Conservation (phyloP, 2,888 invertebrate species). For the Augochlorella aurata region DNA sequence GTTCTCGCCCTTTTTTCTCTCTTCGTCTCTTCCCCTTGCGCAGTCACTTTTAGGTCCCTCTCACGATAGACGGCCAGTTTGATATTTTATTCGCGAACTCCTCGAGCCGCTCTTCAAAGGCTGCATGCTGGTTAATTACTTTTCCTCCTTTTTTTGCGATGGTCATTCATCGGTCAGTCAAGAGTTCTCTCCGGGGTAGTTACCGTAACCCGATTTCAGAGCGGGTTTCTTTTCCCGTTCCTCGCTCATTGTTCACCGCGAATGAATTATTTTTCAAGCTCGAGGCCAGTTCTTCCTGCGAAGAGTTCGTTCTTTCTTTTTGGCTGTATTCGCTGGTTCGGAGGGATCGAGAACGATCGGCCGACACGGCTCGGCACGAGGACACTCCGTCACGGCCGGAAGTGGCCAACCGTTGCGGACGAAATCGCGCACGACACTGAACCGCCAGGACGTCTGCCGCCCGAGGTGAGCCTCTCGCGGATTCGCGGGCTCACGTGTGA, state of each 20-base stretch:
- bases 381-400: constrained; percentile 46
- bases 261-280: background rate
- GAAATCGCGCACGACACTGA: constrained; percentile 80
- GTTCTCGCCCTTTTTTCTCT: background rate
- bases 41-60: background rate
- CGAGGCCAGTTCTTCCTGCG: background rate
- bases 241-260: constrained; percentile 26
- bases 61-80: background rate
- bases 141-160: background rate
- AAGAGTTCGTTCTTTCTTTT: background rate
- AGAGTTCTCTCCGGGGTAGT: background rate
- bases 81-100: constrained; percentile 13
- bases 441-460: constrained; percentile 74
- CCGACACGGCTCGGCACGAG: background rate
- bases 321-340: background rate
- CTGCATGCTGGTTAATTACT: constrained; percentile 23
- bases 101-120: background rate
- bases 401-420: constrained; percentile 71
- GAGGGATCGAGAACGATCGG: constrained; percentile 31
- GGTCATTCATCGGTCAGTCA: constrained; percentile 9
- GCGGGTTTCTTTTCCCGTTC: constrained; percentile 22
- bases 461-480: constrained; percentile 72
- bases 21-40: background rate
- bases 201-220: background rate
- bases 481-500: constrained; percentile 80